These are phyloP conservation scores for Phocides pigmalion DNA, from an alignment of 1,140 invertebrate species.

Conservation along the genomic window DNA sequence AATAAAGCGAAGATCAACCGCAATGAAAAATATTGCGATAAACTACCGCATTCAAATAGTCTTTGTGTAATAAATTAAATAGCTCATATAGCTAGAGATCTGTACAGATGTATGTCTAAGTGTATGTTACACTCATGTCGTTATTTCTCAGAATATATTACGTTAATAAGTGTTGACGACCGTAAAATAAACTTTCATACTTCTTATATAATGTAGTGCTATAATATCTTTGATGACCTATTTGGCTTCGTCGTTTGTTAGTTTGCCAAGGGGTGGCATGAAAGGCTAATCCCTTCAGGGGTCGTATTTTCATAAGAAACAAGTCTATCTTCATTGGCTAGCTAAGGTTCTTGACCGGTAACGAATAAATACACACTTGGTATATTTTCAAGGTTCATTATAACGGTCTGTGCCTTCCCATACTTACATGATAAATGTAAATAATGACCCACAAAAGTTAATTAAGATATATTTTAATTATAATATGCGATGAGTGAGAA, in stretches of 20 bases:
- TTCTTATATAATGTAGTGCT: slow-evolving; percentile 4
- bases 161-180: not conserved
- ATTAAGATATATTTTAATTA: no score
- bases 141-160: no score
- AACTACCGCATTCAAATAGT: no score
- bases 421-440: no score
- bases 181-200: not conserved
- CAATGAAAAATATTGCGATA: no score
- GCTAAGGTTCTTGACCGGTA: not conserved
- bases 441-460: no score
- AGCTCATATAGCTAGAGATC: no score
- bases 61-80: no score
- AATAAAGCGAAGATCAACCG: no score
- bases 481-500: no score
- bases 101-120: no score
- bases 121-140: no score
- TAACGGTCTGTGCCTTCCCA: not conserved
- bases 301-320: slow-evolving; percentile 16
- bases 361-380: not conserved
- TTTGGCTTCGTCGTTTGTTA: slow-evolving; percentile 28
- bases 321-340: slow-evolving; percentile 6
- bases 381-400: not conserved
- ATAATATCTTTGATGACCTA: slow-evolving; percentile 24
- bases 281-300: slow-evolving; percentile 14
- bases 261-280: slow-evolving; percentile 28